These are phyloP conservation scores for Psittacula echo DNA, from an alignment of 2,797 vertebrate genomes.

Conservation along the genomic window DNA sequence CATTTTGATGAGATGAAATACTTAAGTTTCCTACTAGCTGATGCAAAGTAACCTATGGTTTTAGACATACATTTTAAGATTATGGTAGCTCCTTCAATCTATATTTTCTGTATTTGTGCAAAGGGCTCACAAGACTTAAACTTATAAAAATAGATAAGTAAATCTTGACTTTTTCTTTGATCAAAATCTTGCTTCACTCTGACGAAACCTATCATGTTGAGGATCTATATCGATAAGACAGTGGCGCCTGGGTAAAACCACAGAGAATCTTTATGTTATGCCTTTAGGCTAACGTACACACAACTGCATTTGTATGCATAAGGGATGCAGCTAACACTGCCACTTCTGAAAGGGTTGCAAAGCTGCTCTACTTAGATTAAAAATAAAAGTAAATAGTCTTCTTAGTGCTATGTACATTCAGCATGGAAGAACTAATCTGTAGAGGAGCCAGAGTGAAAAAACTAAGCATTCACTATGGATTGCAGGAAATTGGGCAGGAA, in stretches of 20 bases:
- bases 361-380: conserved; percentile 37
- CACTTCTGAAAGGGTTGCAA: background rate
- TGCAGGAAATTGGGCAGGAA: background rate
- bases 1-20: background rate
- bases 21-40: background rate
- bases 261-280: background rate
- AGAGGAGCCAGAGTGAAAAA: background rate
- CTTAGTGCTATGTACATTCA: background rate
- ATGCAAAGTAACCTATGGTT: background rate
- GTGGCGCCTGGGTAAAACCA: background rate
- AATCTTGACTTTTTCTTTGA: background rate
- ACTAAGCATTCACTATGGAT: background rate
- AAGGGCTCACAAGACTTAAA: background rate
- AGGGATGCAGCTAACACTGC: background rate
- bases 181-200: conserved; percentile 9
- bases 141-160: background rate
- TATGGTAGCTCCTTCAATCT: background rate
- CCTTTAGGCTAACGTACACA: background rate
- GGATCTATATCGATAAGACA: background rate
- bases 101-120: background rate
- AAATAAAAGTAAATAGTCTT: conserved; percentile 14
- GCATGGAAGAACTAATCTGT: background rate
- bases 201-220: background rate
- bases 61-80: background rate
- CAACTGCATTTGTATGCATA: background rate